Evolutionary conservation across 2,797 vertebrate species (phyloP), one percentile per base, ranked within the genome.

Genomic region (Rhodeus uyekii): DNA sequence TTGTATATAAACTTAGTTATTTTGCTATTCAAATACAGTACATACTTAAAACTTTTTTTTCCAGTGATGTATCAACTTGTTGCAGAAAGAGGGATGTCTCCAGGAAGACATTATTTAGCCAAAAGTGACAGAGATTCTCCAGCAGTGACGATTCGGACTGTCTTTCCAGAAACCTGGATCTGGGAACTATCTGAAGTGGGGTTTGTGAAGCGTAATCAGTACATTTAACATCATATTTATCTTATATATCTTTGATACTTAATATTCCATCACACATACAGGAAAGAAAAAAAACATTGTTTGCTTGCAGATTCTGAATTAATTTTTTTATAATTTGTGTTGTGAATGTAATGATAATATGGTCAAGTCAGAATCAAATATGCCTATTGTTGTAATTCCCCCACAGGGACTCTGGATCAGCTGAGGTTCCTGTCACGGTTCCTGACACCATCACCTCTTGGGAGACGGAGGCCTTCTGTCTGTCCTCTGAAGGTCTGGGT

Each of bases 81-180:
- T 34, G 32, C 29, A 50, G 0, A 2, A 8, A 2, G 19, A n/a
- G 3, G 5, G 5, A 36, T 8, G 5, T 12, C 13, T 24, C 10
- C 36, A 44, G 0, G 39, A 14, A 48, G 5, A 16, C 4, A 13
- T 1, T 2, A 84, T 67, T 0, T 0, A 24, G 2, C 1, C 3
- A 12, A 2, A 27, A 13, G 0, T 24, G 22, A 29, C 1, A 4
- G 3, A 18, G 7, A 7, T 1, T 2, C 2, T 91, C 24, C 4
- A 34, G n/a, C 19, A 12, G 6, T 79, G 42, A 89, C 85, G 1
- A 55, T 86, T 77, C 86, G 86, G 0, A 84, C 92, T 7, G 65
- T 92, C 76, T 94, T 93, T 78, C 93, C 93, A 3, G 92, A 94
- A 86, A 94, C 93, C 1, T 95, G 93, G 94, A 89, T 95, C 53